These are phyloP conservation scores for Colossoma macropomum DNA, from an alignment of 2,113 vertebrate species.

Conservation along the genomic window DNA sequence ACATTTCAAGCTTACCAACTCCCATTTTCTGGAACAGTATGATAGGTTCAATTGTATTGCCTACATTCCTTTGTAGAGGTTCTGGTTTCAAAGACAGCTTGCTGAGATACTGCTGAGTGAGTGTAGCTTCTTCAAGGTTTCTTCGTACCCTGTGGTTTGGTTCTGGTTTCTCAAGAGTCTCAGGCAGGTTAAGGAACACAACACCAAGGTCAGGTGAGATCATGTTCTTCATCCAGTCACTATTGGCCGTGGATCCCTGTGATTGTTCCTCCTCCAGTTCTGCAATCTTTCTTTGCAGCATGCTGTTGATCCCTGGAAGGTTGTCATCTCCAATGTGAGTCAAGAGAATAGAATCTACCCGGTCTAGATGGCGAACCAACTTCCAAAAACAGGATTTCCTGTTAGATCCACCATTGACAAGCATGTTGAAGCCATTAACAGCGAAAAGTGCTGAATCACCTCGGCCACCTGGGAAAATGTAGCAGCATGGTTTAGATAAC, in stretches of 20 bases:
- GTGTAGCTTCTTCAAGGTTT: slow-evolving; percentile 87
- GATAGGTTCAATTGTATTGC: slow-evolving; percentile 88
- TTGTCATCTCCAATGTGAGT: slow-evolving; percentile 95
- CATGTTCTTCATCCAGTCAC: slow-evolving; percentile 97
- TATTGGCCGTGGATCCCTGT: slow-evolving; percentile 91
- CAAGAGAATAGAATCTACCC: slow-evolving; percentile 94
- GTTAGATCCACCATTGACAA: slow-evolving; percentile 94
- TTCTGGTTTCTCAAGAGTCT: slow-evolving; percentile 86
- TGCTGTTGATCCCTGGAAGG: slow-evolving; percentile 93
- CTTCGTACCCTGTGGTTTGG: slow-evolving; percentile 84
- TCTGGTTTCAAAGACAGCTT: slow-evolving; percentile 92
- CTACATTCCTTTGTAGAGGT: slow-evolving; percentile 84
- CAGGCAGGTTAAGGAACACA: slow-evolving; percentile 92
- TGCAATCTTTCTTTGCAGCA: slow-evolving; percentile 92
- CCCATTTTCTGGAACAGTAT: slow-evolving; percentile 98
- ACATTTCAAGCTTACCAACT: slow-evolving; percentile 96
- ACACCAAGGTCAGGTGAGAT: slow-evolving; percentile 96
- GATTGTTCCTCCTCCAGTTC: slow-evolving; percentile 95
- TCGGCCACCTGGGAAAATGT: slow-evolving; percentile 93
- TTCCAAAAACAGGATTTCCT: slow-evolving; percentile 98
- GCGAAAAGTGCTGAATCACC: slow-evolving; percentile 95
- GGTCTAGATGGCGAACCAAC: slow-evolving; percentile 92
- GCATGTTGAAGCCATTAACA: slow-evolving; percentile 98
- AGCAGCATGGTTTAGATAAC: slow-evolving; percentile 97
- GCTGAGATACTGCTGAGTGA: slow-evolving; percentile 89